Conservation (phyloP, 2,888 invertebrate species). For the Sipunculus nudus region DNA sequence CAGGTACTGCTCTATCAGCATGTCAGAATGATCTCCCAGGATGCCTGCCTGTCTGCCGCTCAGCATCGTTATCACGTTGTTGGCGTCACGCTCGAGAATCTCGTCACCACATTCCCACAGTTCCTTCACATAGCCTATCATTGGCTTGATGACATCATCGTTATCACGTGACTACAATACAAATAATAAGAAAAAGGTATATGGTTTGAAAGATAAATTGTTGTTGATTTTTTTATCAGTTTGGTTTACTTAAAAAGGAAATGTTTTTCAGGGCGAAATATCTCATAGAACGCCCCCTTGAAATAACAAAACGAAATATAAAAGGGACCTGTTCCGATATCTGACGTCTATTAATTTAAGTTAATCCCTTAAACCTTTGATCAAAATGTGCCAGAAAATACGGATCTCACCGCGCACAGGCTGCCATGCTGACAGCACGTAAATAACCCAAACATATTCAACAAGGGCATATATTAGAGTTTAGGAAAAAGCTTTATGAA, state of each 20-base stretch:
- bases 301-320: too few species aligned
- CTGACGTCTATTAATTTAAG: too few species aligned
- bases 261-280: too few species aligned
- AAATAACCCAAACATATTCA: too few species aligned
- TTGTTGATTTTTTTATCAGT: background rate
- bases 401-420: too few species aligned
- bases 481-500: too few species aligned
- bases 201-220: background rate
- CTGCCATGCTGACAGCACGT: too few species aligned
- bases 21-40: constrained; percentile 12
- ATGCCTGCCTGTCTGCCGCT: constrained; percentile 16
- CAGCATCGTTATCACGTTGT: constrained; percentile 17
- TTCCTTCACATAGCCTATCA: constrained; percentile 7
- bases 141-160: constrained; percentile 17
- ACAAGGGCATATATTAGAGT: too few species aligned
- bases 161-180: background rate
- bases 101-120: constrained; percentile 19
- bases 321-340: too few species aligned
- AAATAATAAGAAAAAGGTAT: background rate
- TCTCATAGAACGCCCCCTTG: too few species aligned
- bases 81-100: constrained; percentile 11
- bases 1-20: constrained; percentile 14
- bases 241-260: background rate
- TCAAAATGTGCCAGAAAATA: too few species aligned
- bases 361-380: too few species aligned